Conservation (phyloP, 2,888 invertebrate genomes). For the Conus canariensis region DNA sequence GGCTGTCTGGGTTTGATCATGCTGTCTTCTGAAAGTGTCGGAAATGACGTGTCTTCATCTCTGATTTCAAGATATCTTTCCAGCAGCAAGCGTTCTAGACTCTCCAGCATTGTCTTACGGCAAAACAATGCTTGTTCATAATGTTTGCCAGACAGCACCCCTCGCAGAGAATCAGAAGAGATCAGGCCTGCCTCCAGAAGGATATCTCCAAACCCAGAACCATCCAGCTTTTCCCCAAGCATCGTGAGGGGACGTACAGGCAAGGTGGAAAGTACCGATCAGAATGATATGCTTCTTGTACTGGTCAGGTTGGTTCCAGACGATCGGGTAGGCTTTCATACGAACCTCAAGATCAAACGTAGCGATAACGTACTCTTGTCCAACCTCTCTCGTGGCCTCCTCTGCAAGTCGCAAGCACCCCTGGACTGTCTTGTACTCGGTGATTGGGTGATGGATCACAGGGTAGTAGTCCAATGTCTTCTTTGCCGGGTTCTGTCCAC, state of each 20-base stretch:
- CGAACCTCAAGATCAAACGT: constrained; percentile 53
- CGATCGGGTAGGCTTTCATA: constrained; percentile 17
- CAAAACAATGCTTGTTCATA: no score
- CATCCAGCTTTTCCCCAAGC: no score
- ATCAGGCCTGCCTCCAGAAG: not conserved
- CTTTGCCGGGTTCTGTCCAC: no score
- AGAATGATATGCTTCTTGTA: constrained; percentile 49
- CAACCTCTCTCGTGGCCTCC: constrained; percentile 47
- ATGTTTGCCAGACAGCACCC: constrained; percentile 40
- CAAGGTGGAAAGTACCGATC: constrained; percentile 52
- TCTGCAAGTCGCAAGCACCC: constrained; percentile 51
- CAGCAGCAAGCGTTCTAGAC: constrained; percentile 37
- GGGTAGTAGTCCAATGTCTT: no score
- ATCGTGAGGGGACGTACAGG: constrained; percentile 41
- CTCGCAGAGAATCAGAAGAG: constrained; percentile 44
- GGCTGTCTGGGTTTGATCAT: not conserved
- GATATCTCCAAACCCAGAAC: no score
- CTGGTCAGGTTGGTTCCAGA: constrained; percentile 44
- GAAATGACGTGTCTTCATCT: not conserved
- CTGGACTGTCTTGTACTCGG: constrained; percentile 55
- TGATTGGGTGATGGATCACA: constrained; percentile 55
- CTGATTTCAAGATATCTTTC: not conserved
- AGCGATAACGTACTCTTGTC: constrained; percentile 53
- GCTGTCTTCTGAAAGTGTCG: not conserved
- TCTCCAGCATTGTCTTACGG: not conserved